A percentile compares a stretch with the other conserved stretches of the same genome.
Conservation (phyloP, 2,888 invertebrate genomes). For the Archips xylosteana region DNA sequence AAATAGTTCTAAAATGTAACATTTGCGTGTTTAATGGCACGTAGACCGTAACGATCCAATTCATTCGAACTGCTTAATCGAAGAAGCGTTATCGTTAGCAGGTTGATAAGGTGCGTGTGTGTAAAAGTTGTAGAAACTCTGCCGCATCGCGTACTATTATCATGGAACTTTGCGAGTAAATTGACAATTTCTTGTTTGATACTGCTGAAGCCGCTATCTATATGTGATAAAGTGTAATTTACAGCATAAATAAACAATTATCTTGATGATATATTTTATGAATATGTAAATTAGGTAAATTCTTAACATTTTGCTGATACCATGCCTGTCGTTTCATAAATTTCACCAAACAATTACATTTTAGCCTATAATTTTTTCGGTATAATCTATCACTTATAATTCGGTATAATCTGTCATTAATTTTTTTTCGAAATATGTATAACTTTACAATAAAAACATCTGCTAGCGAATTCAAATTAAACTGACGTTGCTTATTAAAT, state of each 20-base stretch:
- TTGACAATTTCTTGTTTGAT: conserved; percentile 11
- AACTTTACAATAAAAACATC: no score
- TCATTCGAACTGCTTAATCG: conserved; percentile 66
- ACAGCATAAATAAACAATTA: neutral
- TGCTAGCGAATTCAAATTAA: neutral
- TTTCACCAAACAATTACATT: conserved; percentile 8
- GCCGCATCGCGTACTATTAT: conserved; percentile 47
- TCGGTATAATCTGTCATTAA: no score
- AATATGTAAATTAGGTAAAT: conserved; percentile 1
- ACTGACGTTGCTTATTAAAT: no score
- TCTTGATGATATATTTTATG: conserved; percentile 6
- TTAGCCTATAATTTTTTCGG: conserved; percentile 16
- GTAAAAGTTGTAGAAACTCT: conserved; percentile 48
- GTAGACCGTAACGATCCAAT: conserved; percentile 64
- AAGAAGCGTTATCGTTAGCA: conserved; percentile 62
- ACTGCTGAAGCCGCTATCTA: neutral
- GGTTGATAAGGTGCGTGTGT: conserved; percentile 61
- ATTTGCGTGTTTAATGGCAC: conserved; percentile 54
- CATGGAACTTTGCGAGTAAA: conserved; percentile 51
- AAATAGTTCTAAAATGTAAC: conserved; percentile 47
- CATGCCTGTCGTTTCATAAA: neutral
- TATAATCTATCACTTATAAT: no score
- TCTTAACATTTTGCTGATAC: neutral
- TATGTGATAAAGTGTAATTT: neutral
- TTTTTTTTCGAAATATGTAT: no score